A percentile compares a stretch with the other conserved stretches of the same genome.
Conservation (phyloP, 2,888 invertebrate genomes). For the Parnassius orleans region DNA sequence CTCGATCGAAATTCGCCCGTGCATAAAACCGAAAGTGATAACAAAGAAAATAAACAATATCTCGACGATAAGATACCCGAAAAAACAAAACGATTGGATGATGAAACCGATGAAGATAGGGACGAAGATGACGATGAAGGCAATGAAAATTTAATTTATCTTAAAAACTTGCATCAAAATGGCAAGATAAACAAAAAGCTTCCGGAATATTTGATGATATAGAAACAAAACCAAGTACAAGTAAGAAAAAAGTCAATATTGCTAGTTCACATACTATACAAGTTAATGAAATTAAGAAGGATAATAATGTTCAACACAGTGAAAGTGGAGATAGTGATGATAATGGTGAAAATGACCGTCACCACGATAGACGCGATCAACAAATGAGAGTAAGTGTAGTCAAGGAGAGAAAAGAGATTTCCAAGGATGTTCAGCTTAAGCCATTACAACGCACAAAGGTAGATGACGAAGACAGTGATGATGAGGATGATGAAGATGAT, state of each 20-base stretch:
- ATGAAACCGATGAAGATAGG: constrained; percentile 44
- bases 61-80: constrained; percentile 46
- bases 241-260: constrained; percentile 9
- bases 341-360: constrained; percentile 22
- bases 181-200: constrained; percentile 35
- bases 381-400: constrained; percentile 7
- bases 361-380: not conserved
- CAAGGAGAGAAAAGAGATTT: too few relatives aligned
- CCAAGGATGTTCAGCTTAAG: too few relatives aligned
- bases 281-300: constrained; percentile 12
- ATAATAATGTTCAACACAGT: constrained; percentile 32
- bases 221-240: constrained; percentile 25
- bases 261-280: constrained; percentile 2
- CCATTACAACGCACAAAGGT: constrained; percentile 6
- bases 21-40: constrained; percentile 65
- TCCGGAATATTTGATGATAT: constrained; percentile 31
- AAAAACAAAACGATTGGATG: constrained; percentile 33
- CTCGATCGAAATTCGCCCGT: constrained; percentile 55
- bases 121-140: constrained; percentile 48
- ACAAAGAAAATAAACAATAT: constrained; percentile 54
- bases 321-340: constrained; percentile 26
- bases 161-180: constrained; percentile 34
- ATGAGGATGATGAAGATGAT: constrained; percentile 32
- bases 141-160: constrained; percentile 24
- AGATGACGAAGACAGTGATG: constrained; percentile 32